Evolutionary conservation across 2,797 vertebrate genomes (phyloP), one percentile per base, ranked within the genome.

Genomic region (Eulemur rubriventer): DNA sequence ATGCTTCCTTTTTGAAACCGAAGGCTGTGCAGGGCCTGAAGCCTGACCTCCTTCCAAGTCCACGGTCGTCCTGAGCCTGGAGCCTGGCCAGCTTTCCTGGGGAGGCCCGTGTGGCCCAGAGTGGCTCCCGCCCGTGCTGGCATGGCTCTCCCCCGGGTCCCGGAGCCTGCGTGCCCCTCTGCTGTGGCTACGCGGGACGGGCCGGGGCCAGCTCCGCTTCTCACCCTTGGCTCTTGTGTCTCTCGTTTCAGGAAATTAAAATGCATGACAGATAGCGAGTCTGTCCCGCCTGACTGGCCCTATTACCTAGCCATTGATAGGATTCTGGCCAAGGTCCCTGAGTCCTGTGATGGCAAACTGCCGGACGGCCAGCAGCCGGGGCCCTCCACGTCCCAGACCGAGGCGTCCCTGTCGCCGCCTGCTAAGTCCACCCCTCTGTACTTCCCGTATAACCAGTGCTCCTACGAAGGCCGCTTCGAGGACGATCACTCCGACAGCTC

Each of bases 221-320:
- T 96, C 30, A 96, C 91, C 35, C 95, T 93, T 97, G 97, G 98
- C 97, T 89, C 96, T 95, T 98, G 35, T 98, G 97, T 97, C 94
- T 98, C 98, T 98, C 98, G 97, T 98, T 98, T 92, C 99, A 99
- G 99, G 99, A 99, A 99, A 98, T 98, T 99, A 98, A 99, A 99
- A 98, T 98, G 99, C 98, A 99, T 99, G 97, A 98, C 98, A 80
- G 98, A 98, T 91, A 99, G 99, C 97, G 98, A 99, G 70, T 98
- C 98, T 13, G 98, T 99, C 96, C 98, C 97, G 4, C 99, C 99
- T 4, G 99, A 99, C 97, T 99, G 99, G 99, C 99, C 99, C 35
- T 99, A 99, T 98, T 99, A 98, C 97, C 99, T 99, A 98, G 98
- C 99, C 96, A 99, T 99, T 96, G 99, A 99, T 97, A 99, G 99